Evolutionary conservation across 2,888 invertebrate species (phyloP).

Genomic region (Drepanosiphum platanoidis): DNA sequence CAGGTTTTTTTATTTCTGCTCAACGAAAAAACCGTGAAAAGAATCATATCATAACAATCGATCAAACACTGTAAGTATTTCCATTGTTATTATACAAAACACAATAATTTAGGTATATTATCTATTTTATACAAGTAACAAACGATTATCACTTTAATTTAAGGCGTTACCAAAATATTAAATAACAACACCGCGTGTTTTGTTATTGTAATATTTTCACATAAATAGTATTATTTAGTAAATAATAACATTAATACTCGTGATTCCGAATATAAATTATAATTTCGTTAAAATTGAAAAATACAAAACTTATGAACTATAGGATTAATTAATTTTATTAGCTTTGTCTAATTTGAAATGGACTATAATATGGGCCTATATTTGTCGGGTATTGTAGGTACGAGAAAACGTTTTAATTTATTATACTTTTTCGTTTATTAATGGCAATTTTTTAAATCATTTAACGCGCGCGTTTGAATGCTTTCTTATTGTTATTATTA

Average conservation of each 20-base stretch:
- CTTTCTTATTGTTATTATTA: too few relatives aligned
- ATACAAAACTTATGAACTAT: too few relatives aligned
- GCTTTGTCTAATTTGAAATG: too few relatives aligned
- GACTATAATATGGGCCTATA: too few relatives aligned
- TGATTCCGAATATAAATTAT: too few relatives aligned
- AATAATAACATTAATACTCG: not conserved
- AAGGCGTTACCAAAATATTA: not conserved
- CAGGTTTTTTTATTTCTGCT: slow-evolving; percentile 9
- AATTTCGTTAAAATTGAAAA: too few relatives aligned
- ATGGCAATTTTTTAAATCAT: too few relatives aligned
- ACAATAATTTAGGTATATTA: not conserved
- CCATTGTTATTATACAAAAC: not conserved
- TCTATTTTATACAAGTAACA: not conserved
- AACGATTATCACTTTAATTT: slow-evolving; percentile 1
- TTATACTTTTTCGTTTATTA: too few relatives aligned
- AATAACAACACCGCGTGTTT: not conserved
- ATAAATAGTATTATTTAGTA: not conserved
- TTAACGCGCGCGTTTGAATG: too few relatives aligned
- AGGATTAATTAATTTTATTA: too few relatives aligned
- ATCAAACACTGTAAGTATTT: slow-evolving; percentile 32
- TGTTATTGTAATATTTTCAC: not conserved
- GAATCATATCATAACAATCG: slow-evolving; percentile 21
- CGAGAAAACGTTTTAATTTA: too few relatives aligned
- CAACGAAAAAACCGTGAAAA: not conserved
- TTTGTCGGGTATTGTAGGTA: too few relatives aligned